Evolutionary conservation across 35 echinoderm and acorn worm genomes (phyloP).

Genomic region (Holothuria glaberrima): DNA sequence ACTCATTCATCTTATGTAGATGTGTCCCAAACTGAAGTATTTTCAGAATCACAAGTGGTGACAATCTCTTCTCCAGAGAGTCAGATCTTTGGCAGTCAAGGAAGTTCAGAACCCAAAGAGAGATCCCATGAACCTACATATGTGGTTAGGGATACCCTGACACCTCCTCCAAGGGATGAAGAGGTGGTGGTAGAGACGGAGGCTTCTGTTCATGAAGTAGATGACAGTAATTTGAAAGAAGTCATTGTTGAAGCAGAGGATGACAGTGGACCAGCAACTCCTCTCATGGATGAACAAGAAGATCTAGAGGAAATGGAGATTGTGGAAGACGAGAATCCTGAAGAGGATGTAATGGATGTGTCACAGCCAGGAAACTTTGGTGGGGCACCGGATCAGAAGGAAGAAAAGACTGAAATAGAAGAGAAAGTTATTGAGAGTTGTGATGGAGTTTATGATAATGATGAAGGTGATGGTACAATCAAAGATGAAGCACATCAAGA

Average conservation of each 20-base stretch:
- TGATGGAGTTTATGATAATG: neutral
- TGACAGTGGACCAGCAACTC: conserved; percentile 34
- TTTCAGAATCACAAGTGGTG: too few relatives aligned
- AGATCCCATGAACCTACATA: too few relatives aligned
- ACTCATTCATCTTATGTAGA: neutral
- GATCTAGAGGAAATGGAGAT: neutral
- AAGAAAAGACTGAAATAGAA: neutral
- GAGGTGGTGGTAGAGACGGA: too few relatives aligned
- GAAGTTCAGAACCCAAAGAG: too few relatives aligned
- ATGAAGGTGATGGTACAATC: too few relatives aligned
- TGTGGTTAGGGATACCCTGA: too few relatives aligned
- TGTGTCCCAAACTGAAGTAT: too few relatives aligned
- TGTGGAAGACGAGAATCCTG: neutral
- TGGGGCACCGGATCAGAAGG: too few relatives aligned
- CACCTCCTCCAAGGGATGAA: neutral
- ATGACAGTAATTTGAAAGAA: neutral
- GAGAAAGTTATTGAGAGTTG: neutral
- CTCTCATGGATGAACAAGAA: conserved; percentile 46
- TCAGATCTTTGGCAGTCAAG: too few relatives aligned
- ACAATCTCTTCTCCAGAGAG: too few relatives aligned
- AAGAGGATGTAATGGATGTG: neutral
- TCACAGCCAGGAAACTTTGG: too few relatives aligned
- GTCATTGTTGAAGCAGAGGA: neutral
- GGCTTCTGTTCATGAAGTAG: neutral
- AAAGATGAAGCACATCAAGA: neutral